Base-by-base conservation (phyloP, 2,113 vertebrate genomes). In the Stegostoma tigrinum region DNA sequence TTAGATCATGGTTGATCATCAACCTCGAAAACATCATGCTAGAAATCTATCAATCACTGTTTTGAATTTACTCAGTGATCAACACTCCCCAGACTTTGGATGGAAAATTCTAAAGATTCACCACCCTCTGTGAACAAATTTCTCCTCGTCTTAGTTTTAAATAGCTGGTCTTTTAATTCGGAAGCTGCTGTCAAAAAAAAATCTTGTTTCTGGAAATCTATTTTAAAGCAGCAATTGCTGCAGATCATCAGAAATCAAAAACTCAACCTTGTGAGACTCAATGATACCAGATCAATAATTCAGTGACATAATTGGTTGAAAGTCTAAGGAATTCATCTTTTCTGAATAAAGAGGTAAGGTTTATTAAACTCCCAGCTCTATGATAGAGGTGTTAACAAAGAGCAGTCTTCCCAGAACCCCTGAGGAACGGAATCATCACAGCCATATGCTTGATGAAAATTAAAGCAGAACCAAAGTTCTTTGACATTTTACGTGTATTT, bases 401-500 rank as follows among this genome's bases (percentile, higher is more conserved):
- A 90, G 55, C 52, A 89, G 52, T 90, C 30, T 23, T 93, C 34
- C 34, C 61, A 61, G 19, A 85, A 21, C n/a, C 17, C 34, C n/a
- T 66, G 19, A 64, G n/a, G 89, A 42, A 38, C 61, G 23, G 15
- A 19, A 27, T 3, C 21, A 6, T 90, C 30, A 61, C 55, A 30
- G 10, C 52, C 55, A 17, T 52, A 34, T 48, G 5, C 52, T n/a
- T 1, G 0, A 19, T 66, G 34, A 66, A 23, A 66, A 66, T 66
- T n/a, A 93, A 93, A 38, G 61, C 61, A 66, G 34, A 93, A 61
- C 0, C 6, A n/a, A 38, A 38, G 70, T 97, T 97, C 97, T 97
- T 97, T 97, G 98, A 97, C 98, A 98, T 96, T 98, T 98, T 98
- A 98, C 98, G 98, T 98, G 96, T 97, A 23, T 34, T 38, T 66